A percentile compares a stretch with the other conserved stretches of the same genome.
Evolutionary conservation across 2,797 vertebrate species (phyloP).

Genomic region (Micromesistius poutassou): DNA sequence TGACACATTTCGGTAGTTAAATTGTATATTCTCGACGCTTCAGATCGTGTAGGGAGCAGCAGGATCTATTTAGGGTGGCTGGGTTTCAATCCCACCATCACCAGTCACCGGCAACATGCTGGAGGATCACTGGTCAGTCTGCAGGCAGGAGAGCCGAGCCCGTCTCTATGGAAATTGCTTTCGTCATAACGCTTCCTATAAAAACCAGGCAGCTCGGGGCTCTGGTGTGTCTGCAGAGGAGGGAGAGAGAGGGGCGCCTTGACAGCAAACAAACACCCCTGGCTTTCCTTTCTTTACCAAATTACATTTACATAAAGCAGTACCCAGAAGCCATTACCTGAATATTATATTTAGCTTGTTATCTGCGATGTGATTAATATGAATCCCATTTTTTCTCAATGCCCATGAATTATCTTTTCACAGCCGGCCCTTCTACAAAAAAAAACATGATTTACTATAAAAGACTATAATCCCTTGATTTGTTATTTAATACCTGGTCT

Average conservation of each 20-base stretch:
- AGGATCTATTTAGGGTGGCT: neutral
- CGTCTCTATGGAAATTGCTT: slow-evolving; percentile 75
- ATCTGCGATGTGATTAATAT: neutral
- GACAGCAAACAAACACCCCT: neutral
- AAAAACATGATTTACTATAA: too few relatives aligned
- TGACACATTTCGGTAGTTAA: neutral
- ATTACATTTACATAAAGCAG: slow-evolving; percentile 35
- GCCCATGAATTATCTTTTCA: neutral
- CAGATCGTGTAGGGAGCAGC: neutral
- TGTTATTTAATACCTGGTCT: neutral
- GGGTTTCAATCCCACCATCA: slow-evolving; percentile 14
- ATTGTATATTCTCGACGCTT: slow-evolving; percentile 2
- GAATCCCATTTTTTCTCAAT: neutral
- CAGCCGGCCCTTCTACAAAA: neutral
- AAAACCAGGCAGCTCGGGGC: slow-evolving; percentile 39
- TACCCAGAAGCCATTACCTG: slow-evolving; percentile 12
- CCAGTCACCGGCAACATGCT: slow-evolving; percentile 23
- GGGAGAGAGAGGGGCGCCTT: slow-evolving; percentile 17
- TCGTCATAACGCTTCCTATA: slow-evolving; percentile 64
- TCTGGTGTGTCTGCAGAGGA: slow-evolving; percentile 49
- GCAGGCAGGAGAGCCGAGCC: slow-evolving; percentile 41
- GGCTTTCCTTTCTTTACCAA: slow-evolving; percentile 21
- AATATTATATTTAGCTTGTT: slow-evolving; percentile 24
- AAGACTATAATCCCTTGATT: too few relatives aligned
- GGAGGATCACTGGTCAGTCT: slow-evolving; percentile 42